A percentile compares a stretch with the other conserved stretches of the same genome.
These are phyloP conservation scores for Drosophila mimica DNA, from an alignment of 2,888 invertebrate species.

Conservation along the genomic window DNA sequence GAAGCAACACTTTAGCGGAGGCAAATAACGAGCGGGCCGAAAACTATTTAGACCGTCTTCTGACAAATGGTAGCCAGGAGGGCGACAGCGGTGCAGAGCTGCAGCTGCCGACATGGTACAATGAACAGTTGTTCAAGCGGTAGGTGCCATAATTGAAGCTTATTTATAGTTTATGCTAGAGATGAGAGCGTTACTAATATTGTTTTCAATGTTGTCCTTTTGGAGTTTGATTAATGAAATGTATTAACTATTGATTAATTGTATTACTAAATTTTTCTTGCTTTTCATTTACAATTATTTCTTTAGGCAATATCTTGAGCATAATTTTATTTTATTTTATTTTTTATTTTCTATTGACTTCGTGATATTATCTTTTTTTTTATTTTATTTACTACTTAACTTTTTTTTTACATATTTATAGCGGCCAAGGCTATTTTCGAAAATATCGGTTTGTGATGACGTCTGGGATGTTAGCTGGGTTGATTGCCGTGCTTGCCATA, in stretches of 20 bases:
- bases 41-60: slow-evolving; percentile 80
- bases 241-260: not conserved
- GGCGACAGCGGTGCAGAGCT: slow-evolving; percentile 83
- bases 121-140: slow-evolving; percentile 88
- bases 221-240: not conserved
- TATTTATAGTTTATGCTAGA: not conserved
- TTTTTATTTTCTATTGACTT: not conserved
- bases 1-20: slow-evolving; percentile 8
- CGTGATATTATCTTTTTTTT: not conserved
- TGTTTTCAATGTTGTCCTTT: not conserved
- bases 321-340: not conserved
- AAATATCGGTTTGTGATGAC: slow-evolving; percentile 90
- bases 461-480: slow-evolving; percentile 90
- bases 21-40: slow-evolving; percentile 52
- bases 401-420: slow-evolving; percentile 78
- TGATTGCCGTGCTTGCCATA: slow-evolving; percentile 90
- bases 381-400: not conserved
- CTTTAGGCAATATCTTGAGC: not conserved
- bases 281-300: not conserved
- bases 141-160: slow-evolving; percentile 72
- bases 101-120: slow-evolving; percentile 89
- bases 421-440: slow-evolving; percentile 90
- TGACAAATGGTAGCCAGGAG: slow-evolving; percentile 79
- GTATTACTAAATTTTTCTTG: not conserved
- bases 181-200: not conserved